These are phyloP conservation scores for Bothrops jararaca DNA, from an alignment of 2,113 vertebrate species.

Conservation along the genomic window DNA sequence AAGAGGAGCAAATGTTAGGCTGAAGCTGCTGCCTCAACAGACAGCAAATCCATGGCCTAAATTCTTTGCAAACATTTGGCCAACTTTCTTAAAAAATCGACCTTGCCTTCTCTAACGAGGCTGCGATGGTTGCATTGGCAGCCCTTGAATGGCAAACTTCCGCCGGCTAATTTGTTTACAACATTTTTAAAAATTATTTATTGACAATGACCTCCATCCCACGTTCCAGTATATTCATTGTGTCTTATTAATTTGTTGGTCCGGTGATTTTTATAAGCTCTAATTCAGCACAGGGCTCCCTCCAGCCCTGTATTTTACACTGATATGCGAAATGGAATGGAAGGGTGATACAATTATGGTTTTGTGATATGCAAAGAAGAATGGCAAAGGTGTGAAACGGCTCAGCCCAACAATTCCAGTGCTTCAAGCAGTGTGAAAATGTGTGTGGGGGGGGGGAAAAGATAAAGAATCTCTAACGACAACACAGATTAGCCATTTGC, in stretches of 20 bases:
- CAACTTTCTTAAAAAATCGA: background rate
- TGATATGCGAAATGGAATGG: conserved; percentile 72
- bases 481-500: conserved; percentile 78
- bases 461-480: conserved; percentile 72
- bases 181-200: background rate
- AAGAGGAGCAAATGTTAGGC: background rate
- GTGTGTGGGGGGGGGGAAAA: conserved; percentile 47
- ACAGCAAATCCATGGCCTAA: background rate
- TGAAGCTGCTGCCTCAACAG: background rate
- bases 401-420: conserved; percentile 79
- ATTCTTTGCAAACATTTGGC: background rate
- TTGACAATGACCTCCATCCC: conserved; percentile 40
- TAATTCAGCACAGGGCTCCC: conserved; percentile 60
- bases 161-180: conserved; percentile 58
- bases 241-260: conserved; percentile 76
- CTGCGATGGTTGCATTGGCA: conserved; percentile 44
- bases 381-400: conserved; percentile 69
- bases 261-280: conserved; percentile 73
- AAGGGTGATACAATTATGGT: conserved; percentile 70
- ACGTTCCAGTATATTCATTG: conserved; percentile 64
- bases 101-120: background rate
- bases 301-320: conserved; percentile 64
- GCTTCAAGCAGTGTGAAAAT: conserved; percentile 77
- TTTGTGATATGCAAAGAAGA: conserved; percentile 64
- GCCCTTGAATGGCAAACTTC: conserved; percentile 61